Conservation (phyloP, 2,888 invertebrate genomes). For the Mesorhabditis spiculigera region DNA sequence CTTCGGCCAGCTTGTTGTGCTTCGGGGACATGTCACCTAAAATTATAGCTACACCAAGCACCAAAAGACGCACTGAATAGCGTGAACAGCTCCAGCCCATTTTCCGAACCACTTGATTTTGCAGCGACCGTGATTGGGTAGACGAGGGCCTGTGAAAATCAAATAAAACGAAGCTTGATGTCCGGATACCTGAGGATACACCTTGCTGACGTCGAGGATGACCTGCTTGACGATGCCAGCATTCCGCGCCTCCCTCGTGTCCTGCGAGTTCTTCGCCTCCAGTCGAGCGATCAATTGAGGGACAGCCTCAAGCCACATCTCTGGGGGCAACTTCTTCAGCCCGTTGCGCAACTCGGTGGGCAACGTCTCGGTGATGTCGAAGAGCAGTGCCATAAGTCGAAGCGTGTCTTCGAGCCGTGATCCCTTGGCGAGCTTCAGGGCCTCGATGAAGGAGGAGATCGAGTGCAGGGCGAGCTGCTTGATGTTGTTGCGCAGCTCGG, state of each 20-base stretch:
- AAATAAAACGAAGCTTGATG: not conserved
- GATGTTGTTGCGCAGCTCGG: slow-evolving; percentile 7
- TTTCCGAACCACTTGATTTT: slow-evolving; percentile 77
- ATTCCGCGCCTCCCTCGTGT: slow-evolving; percentile 58
- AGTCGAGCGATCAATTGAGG: slow-evolving; percentile 97
- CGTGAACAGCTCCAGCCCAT: slow-evolving; percentile 79
- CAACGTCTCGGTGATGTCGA: slow-evolving; percentile 60
- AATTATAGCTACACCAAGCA: too few relatives aligned
- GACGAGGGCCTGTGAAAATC: slow-evolving; percentile 70
- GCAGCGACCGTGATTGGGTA: slow-evolving; percentile 96
- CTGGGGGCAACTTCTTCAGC: not conserved
- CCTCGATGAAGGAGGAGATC: slow-evolving; percentile 41
- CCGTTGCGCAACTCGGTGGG: not conserved
- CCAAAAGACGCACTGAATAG: too few relatives aligned
- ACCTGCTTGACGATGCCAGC: slow-evolving; percentile 87
- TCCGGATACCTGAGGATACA: slow-evolving; percentile 76
- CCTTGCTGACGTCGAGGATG: slow-evolving; percentile 91
- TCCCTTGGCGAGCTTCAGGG: slow-evolving; percentile 41
- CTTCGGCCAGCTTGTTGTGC: slow-evolving; percentile 83
- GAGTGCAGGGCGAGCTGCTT: slow-evolving; percentile 23
- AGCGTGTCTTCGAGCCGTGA: slow-evolving; percentile 88
- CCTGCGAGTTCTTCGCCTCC: slow-evolving; percentile 77
- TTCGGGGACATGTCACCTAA: slow-evolving; percentile 91
- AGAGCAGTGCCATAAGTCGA: slow-evolving; percentile 88
- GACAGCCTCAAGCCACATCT: slow-evolving; percentile 67